These are phyloP conservation scores for Mesaphorura yosii DNA, from an alignment of 1,140 invertebrate species.

Conservation along the genomic window DNA sequence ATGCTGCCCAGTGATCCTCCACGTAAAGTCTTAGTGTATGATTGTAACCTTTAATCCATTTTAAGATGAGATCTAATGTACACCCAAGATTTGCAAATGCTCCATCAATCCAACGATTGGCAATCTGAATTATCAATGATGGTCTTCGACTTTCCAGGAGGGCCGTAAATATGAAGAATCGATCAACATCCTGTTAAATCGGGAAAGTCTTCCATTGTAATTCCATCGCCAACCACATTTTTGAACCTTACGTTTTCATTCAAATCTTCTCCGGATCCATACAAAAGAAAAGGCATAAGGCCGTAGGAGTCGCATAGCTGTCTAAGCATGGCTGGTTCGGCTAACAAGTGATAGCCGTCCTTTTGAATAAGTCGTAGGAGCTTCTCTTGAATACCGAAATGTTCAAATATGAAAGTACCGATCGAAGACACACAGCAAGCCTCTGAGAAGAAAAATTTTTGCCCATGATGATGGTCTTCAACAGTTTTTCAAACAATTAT, in stretches of 20 bases:
- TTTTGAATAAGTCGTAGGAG: conserved; percentile 18
- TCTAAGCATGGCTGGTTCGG: conserved; percentile 15
- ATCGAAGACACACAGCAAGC: conserved; percentile 8
- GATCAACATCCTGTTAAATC: conserved; percentile 21
- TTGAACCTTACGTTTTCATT: conserved; percentile 2
- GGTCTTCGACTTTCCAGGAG: conserved; percentile 19
- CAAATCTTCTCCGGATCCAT: conserved; percentile 15
- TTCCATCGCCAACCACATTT: not conserved
- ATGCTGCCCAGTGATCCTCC: conserved; percentile 22
- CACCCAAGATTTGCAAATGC: conserved; percentile 26
- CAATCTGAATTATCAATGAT: conserved; percentile 17
- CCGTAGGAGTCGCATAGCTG: conserved; percentile 17
- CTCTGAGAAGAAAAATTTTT: conserved; percentile 3
- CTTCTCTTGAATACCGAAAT: conserved; percentile 30
- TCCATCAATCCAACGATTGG: conserved; percentile 28
- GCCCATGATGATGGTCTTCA: not conserved
- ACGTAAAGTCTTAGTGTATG: conserved; percentile 8
- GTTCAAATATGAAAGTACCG: conserved; percentile 20
- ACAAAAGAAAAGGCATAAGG: conserved; percentile 3
- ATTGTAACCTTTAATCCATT: conserved; percentile 18
- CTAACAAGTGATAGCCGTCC: conserved; percentile 18
- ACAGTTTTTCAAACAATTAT: not conserved
- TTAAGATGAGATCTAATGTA: conserved; percentile 26
- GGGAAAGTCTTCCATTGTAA: not conserved
- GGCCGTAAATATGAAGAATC: conserved; percentile 21